A percentile compares a stretch with the other conserved stretches of the same genome.
These are phyloP conservation scores for Phenganax subtilis DNA, from an alignment of 92 coral and sea anemone species.

Conservation along the genomic window DNA sequence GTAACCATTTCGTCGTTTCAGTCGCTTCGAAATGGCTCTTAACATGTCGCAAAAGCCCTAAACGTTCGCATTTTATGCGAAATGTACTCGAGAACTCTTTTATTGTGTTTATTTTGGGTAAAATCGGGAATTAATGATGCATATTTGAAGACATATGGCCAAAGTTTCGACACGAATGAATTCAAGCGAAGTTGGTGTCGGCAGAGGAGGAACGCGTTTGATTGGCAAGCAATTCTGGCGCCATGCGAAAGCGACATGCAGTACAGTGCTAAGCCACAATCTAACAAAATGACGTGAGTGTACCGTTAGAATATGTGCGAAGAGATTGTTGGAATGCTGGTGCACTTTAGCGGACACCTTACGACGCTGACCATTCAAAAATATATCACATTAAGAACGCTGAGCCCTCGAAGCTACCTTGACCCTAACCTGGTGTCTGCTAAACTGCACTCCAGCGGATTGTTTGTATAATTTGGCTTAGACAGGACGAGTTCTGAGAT, in stretches of 20 bases:
- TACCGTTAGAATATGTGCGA: neutral
- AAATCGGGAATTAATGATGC: neutral
- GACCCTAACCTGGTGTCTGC: too few relatives aligned
- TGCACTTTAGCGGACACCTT: neutral
- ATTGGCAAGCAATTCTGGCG: slow-evolving; percentile 66
- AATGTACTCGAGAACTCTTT: neutral
- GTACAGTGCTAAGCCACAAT: slow-evolving; percentile 1
- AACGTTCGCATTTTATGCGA: neutral
- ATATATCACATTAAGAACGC: too few relatives aligned
- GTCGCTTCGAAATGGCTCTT: slow-evolving; percentile 10
- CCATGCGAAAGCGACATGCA: slow-evolving; percentile 55
- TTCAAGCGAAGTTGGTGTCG: slow-evolving; percentile 75
- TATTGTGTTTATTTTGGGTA: neutral
- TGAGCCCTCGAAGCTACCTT: too few relatives aligned
- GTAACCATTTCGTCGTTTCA: neutral
- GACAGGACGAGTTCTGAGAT: too few relatives aligned
- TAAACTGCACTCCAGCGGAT: too few relatives aligned
- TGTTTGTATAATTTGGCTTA: too few relatives aligned
- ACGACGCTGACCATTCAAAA: neutral
- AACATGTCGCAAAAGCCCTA: neutral
- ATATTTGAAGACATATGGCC: neutral
- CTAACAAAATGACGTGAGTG: slow-evolving; percentile 3
- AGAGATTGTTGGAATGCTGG: too few relatives aligned
- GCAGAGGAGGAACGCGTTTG: slow-evolving; percentile 54
- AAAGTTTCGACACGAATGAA: neutral